Evolutionary conservation across 2,113 vertebrate genomes (phyloP).

Genomic region (Geococcyx californianus): DNA sequence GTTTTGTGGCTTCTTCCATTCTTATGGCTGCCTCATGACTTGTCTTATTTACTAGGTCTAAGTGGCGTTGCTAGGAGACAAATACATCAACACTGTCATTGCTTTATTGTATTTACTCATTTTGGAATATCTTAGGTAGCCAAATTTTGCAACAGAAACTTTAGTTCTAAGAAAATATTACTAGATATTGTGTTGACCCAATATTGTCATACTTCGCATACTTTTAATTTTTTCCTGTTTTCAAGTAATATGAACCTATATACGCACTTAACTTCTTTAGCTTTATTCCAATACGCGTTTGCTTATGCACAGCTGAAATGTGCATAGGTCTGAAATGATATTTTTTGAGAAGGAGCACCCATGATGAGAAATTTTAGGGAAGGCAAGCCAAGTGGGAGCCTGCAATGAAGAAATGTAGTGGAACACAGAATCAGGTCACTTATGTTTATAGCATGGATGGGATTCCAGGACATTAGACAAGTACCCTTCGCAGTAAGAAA

Average conservation of each 20-base stretch:
- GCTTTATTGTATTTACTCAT: constrained; percentile 23
- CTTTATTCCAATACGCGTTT: background rate
- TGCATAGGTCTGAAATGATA: background rate
- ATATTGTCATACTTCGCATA: background rate
- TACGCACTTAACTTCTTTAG: background rate
- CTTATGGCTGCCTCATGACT: constrained; percentile 25
- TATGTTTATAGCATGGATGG: background rate
- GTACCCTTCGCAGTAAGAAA: background rate
- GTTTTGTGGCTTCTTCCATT: constrained; percentile 19
- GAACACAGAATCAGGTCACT: background rate
- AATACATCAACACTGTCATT: constrained; percentile 13
- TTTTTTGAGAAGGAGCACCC: background rate
- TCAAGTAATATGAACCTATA: background rate
- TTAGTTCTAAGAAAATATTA: background rate
- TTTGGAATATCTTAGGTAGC: background rate
- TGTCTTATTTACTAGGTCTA: background rate
- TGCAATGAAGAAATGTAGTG: background rate
- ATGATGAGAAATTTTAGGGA: background rate
- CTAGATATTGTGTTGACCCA: background rate
- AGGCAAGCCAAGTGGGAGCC: background rate
- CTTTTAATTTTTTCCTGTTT: background rate
- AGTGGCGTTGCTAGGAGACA: constrained; percentile 46
- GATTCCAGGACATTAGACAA: background rate
- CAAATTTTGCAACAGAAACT: constrained; percentile 13
- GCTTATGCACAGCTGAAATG: background rate